Conservation (phyloP, 2,797 vertebrate genomes). For the Falco columbarius region DNA sequence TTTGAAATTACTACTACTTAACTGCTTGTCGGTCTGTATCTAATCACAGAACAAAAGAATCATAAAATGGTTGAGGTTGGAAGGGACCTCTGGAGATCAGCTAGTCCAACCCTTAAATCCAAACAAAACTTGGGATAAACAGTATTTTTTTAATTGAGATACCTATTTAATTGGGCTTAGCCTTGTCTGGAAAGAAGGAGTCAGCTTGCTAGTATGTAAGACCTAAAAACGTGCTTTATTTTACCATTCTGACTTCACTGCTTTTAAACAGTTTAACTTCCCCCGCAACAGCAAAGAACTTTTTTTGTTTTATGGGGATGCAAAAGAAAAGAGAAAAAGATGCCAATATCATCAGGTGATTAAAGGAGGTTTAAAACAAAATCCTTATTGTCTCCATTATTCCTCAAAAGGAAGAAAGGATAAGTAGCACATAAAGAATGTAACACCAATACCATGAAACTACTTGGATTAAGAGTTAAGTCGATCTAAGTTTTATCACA, state of each 20-base stretch:
- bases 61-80: background rate
- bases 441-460: background rate
- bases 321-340: background rate
- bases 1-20: background rate
- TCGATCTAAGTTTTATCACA: background rate
- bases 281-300: background rate
- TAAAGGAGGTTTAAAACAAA: background rate
- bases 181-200: background rate
- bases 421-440: background rate
- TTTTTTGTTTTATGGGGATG: background rate
- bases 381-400: background rate
- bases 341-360: background rate
- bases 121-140: background rate
- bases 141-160: background rate
- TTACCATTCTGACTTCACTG: background rate
- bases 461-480: background rate
- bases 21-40: background rate
- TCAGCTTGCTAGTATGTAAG: background rate
- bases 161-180: background rate
- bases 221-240: background rate
- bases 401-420: background rate
- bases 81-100: background rate
- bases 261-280: background rate
- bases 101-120: background rate
- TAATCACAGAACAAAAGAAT: background rate